A percentile compares a stretch with the other conserved stretches of the same genome.
phyloP scores from a whole-genome alignment of 2,888 invertebrate species.

The Andrena marginata region DNA sequence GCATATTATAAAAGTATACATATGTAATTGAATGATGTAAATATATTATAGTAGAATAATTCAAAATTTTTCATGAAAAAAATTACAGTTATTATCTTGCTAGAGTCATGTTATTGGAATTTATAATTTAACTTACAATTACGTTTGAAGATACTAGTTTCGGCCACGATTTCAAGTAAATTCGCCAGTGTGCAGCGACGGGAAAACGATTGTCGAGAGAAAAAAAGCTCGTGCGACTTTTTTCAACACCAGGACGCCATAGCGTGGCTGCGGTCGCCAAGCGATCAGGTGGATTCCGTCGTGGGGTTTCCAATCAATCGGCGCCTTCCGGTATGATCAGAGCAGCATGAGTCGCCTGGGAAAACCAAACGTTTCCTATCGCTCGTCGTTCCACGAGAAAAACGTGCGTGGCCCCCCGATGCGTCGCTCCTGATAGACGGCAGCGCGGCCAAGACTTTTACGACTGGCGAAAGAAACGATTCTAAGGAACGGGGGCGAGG shows the following conservation, averaged over 20 bases:
- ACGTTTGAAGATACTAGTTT: no score
- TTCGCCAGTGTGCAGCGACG: no score
- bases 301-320: constrained; percentile 85
- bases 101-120: no score
- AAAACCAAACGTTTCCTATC: constrained; percentile 85
- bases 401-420: constrained; percentile 69
- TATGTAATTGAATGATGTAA: no score
- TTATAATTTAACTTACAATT: no score
- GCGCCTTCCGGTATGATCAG: constrained; percentile 84
- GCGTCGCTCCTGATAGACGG: constrained; percentile 74
- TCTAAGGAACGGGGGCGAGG: constrained; percentile 26
- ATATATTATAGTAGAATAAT: no score
- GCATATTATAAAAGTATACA: no score
- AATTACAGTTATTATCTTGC: no score
- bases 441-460: constrained; percentile 69
- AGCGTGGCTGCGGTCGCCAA: constrained; percentile 47
- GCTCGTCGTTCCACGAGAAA: constrained; percentile 75
- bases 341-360: constrained; percentile 82
- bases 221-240: constrained; percentile 66
- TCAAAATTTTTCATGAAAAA: no score
- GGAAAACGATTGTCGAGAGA: constrained; percentile 5
- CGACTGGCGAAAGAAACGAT: constrained; percentile 49
- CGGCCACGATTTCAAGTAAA: no score
- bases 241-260: constrained; percentile 82
- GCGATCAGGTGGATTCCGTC: constrained; percentile 77